phyloP scores from a whole-genome alignment of 1,140 invertebrate genomes.

The Drosophila paulistorum region DNA sequence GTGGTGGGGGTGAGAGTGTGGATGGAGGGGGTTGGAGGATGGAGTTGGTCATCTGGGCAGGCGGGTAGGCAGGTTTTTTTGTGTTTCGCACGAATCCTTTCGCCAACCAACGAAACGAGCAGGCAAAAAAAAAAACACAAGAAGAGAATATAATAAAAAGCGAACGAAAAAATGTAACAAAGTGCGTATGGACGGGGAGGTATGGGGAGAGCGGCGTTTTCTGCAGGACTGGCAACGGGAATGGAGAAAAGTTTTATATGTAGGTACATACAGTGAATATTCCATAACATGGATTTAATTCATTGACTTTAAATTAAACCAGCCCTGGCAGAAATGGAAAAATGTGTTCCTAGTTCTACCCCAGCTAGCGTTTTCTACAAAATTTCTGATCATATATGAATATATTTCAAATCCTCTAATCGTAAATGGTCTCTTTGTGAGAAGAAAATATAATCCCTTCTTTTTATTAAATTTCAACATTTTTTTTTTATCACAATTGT shows the following conservation, averaged over 20 bases:
- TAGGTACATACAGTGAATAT: conserved; percentile 15
- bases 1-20: neutral
- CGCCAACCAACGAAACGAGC: conserved; percentile 40
- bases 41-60: conserved; percentile 64
- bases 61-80: conserved; percentile 35
- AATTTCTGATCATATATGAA: no score
- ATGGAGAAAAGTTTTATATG: conserved; percentile 28
- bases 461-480: no score
- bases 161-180: conserved; percentile 59
- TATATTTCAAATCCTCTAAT: no score
- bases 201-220: conserved; percentile 2
- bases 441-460: no score
- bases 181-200: conserved; percentile 36
- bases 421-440: no score
- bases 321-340: no score
- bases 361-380: no score
- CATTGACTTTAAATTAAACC: no score
- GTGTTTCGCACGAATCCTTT: conserved; percentile 79
- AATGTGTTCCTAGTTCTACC: no score
- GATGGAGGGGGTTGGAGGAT: neutral
- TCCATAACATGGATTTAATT: neutral
- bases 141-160: conserved; percentile 57
- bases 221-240: conserved; percentile 27
- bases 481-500: no score
- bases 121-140: conserved; percentile 29